Conservation (phyloP, 2,888 invertebrate genomes). For the Bruchidius siliquastri region DNA sequence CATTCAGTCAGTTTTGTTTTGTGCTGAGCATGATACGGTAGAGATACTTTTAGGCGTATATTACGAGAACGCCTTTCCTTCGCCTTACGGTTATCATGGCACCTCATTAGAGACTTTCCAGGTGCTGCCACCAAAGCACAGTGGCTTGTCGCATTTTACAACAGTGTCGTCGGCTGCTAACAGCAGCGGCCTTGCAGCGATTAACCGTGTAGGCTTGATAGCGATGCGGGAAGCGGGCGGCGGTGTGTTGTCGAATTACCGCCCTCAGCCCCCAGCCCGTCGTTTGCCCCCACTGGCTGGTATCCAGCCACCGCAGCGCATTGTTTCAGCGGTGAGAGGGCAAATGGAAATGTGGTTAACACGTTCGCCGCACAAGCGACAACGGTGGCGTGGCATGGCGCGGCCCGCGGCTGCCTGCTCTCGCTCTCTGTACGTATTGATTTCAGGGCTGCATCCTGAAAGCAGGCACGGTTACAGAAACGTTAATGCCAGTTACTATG, state of each 20-base stretch:
- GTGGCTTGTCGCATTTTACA: background rate
- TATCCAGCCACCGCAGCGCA: slow-evolving; percentile 41
- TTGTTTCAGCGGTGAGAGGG: slow-evolving; percentile 49
- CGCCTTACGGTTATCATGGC: no score
- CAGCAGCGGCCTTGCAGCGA: background rate
- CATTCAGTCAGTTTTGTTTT: no score
- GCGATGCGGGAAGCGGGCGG: background rate
- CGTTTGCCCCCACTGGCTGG: background rate
- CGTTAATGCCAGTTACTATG: no score
- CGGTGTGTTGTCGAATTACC: background rate
- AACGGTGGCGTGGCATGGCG: background rate
- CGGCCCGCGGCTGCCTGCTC: background rate
- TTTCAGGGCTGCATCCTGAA: slow-evolving; percentile 34
- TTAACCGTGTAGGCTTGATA: background rate
- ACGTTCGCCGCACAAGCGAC: slow-evolving; percentile 39
- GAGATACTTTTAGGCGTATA: no score
- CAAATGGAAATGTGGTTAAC: slow-evolving; percentile 50
- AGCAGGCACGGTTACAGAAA: no score
- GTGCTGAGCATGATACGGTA: no score
- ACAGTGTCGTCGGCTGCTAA: background rate
- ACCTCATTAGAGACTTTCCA: no score
- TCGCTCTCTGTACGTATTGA: slow-evolving; percentile 44
- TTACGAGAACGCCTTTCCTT: no score
- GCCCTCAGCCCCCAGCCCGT: background rate
- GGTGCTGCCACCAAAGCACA: background rate